Evolutionary conservation across 2,797 vertebrate species (phyloP), one percentile per base, ranked within the genome.

Genomic region (Hypotaenidia philippensis): DNA sequence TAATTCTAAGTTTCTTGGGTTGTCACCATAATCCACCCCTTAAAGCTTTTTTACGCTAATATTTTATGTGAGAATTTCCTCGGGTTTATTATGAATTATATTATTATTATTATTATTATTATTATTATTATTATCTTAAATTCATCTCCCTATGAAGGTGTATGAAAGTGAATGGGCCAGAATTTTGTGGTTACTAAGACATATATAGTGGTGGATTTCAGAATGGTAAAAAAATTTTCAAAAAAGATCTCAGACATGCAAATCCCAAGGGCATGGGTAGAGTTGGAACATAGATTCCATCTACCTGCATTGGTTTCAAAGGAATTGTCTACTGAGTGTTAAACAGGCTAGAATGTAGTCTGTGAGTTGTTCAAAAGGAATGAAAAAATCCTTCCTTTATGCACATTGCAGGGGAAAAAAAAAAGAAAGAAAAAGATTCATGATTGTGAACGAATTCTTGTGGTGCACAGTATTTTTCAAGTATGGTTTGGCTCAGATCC

Each of bases 401-500:
- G 18, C 29, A 71, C 49, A 57, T 12, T 59, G 22, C 41, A 78
- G 44, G 19, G 40, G 31, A 64, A 56, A 27, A 34, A 34, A 41
- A 18, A 41, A 41, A 41, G 41, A 26, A 61, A 78, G 36, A 65
- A 63, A 77, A 71, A 61, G 26, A 50, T 96, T 90, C 20, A 31
- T 50, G 12, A 79, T 44, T 83, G 40, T 83, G 66, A 89, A 85
- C 0, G 1, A 92, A 80, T 93, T 95, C 78, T 93, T 95, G 94
- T 65, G 92, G 75, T 75, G 23, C 7, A 2, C 75, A 81, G 50
- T 47, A 72, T 93, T 92, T 96, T 93, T 94, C 75, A 84, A 93
- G 79, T 61, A 80, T 44, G 75, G 81, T 83, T 92, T 97, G 90
- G 82, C 87, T 78, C 23, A 71, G 66, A 61, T 65, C 68, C 76